Evolutionary conservation across 2,113 vertebrate species (phyloP), one percentile per base, ranked within the genome.

Genomic region (Ceyx melanurus): DNA sequence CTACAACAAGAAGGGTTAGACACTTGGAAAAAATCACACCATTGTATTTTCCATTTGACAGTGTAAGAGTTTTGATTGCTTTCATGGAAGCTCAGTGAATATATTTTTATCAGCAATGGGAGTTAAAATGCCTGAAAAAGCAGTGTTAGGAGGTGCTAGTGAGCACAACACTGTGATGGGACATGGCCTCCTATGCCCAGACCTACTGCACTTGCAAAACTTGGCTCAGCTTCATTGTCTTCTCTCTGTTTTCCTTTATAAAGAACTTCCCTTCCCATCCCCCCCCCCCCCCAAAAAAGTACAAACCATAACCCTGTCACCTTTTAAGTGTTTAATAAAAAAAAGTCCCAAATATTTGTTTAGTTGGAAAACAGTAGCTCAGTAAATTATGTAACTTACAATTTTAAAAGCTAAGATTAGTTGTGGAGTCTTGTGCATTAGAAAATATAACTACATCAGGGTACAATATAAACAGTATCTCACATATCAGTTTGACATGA

Each of bases 231-330:
- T 73, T 88, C 60, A 35, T 23, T 82, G 10, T 15, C 33, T 71
- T 65, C 16, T 37, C 5, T 64, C 28, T 67, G 4, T 51, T 73
- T 76, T 53, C 16, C 33, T 61, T 66, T 60, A 45, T 33, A 19
- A 42, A 57, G 20, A 46, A 66, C 11, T 43, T 29, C 13, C 6
- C 18, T 2, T 4, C 15, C 3, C 5, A 20, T 12, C 5, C 8
- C 2, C 0, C 12, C 5, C 9, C 2, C 0, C 3, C 0, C 8
- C 1, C 4, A 28, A 42, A 73, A 26, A 42, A 35, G 50, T 45
- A 23, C 29, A 35, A 58, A 2, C 3, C 22, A 43, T 48, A 68
- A 42, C 15, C 7, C 5, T 19, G 15, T 82, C 17, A 56, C 4
- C 13, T 82, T 82, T 58, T 35, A 73, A 45, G 43, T 45, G 43